A percentile compares a stretch with the other conserved stretches of the same genome.
phyloP scores from a whole-genome alignment of 2,797 vertebrate genomes.

The Micropoecilia bifurca region DNA sequence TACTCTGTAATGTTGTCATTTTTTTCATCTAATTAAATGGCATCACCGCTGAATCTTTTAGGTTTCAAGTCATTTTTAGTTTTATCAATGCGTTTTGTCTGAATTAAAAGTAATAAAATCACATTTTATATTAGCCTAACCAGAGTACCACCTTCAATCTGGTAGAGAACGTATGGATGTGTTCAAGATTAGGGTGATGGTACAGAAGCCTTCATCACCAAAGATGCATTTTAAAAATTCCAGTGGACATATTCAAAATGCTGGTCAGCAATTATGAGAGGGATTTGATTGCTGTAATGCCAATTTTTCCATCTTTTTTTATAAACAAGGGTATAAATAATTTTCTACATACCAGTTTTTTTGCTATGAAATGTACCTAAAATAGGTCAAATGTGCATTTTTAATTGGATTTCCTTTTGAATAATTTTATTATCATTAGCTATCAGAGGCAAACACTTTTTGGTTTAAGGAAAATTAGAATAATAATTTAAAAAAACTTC shows the following conservation, averaged over 20 bases:
- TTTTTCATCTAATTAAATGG: too few relatives aligned
- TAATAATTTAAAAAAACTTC: background rate
- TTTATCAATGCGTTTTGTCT: background rate
- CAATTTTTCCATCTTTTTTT: background rate
- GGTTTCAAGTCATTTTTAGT: background rate
- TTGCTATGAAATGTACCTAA: background rate
- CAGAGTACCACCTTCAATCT: background rate
- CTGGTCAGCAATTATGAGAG: background rate
- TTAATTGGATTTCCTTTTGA: background rate
- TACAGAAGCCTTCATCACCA: background rate
- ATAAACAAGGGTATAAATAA: background rate
- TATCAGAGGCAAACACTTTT: background rate
- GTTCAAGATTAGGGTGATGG: background rate
- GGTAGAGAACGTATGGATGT: background rate
- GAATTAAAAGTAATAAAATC: background rate
- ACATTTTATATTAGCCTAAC: background rate
- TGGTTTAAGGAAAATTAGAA: background rate
- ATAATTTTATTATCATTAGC: background rate
- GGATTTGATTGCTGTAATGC: background rate
- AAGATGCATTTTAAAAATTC: background rate
- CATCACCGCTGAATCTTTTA: background rate
- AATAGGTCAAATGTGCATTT: background rate
- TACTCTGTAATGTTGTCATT: background rate
- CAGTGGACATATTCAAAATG: background rate
- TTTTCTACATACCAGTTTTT: background rate